Conservation (phyloP, 2,888 invertebrate genomes). For the Trypoxylon attenuatum region DNA sequence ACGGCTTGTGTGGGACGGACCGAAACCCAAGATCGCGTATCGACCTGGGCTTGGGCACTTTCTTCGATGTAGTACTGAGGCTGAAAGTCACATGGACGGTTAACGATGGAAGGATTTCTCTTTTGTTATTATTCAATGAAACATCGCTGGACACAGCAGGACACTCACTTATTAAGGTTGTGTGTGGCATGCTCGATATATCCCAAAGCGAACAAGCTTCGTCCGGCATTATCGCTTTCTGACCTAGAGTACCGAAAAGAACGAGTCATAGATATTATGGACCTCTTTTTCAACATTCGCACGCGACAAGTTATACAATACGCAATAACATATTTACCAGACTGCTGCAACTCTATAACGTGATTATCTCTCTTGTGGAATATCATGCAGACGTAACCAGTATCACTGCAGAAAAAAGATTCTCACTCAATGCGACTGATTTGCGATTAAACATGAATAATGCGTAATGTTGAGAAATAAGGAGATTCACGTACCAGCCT, state of each 20-base stretch:
- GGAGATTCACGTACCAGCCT: conserved; percentile 80
- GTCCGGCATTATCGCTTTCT: conserved; percentile 76
- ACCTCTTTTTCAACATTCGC: too few species aligned
- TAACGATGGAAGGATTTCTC: too few species aligned
- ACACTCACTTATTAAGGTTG: conserved; percentile 81
- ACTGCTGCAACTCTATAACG: conserved; percentile 85
- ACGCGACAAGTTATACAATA: too few species aligned
- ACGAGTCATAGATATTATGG: too few species aligned
- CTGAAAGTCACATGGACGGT: too few species aligned
- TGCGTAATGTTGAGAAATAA: neutral
- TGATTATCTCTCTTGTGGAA: conserved; percentile 83
- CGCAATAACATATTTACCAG: conserved; percentile 70
- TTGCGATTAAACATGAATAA: too few species aligned
- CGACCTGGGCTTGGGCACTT: conserved; percentile 83
- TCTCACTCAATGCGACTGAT: too few species aligned
- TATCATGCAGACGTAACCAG: conserved; percentile 86
- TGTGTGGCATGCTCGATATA: conserved; percentile 76
- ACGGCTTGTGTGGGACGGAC: neutral
- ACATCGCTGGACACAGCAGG: neutral
- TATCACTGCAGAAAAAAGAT: conserved; percentile 86
- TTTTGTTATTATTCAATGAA: too few species aligned
- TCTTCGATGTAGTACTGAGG: conserved; percentile 79
- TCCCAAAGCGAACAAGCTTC: conserved; percentile 81
- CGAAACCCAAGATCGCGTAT: conserved; percentile 77
- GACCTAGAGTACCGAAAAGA: too few species aligned